phyloP scores from a whole-genome alignment of 2,797 vertebrate genomes.

The Clarias fuscus region DNA sequence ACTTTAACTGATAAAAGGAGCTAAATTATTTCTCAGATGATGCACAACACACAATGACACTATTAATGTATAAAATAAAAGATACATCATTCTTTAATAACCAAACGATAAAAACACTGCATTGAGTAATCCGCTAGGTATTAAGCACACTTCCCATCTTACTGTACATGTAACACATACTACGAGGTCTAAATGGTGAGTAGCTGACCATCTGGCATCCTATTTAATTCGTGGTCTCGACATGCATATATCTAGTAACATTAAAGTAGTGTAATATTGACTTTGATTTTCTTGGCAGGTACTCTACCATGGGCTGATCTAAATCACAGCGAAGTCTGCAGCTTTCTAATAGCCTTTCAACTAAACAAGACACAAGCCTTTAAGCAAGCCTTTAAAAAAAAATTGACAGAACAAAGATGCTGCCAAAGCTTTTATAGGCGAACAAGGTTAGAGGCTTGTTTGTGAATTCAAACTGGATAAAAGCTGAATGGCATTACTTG shows the following conservation, averaged over 20 bases:
- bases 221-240: conserved; percentile 3
- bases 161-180: background rate
- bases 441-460: conserved; percentile 47
- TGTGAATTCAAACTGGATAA: conserved; percentile 53
- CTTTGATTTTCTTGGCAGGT: conserved; percentile 42
- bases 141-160: background rate
- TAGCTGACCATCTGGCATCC: conserved; percentile 17
- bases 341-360: conserved; percentile 51
- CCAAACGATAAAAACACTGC: background rate
- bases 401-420: conserved; percentile 53
- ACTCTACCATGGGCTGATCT: conserved; percentile 26
- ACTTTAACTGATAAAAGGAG: background rate
- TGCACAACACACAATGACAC: background rate
- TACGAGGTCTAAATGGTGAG: background rate
- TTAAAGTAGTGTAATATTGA: conserved; percentile 30
- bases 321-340: conserved; percentile 46
- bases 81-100: background rate
- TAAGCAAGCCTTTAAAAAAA: conserved; percentile 49
- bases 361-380: conserved; percentile 51
- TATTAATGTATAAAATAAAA: background rate
- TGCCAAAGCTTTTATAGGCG: conserved; percentile 46
- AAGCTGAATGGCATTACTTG: conserved; percentile 51
- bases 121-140: background rate
- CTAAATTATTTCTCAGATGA: background rate
- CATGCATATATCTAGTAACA: conserved; percentile 22